A percentile compares a stretch with the other conserved stretches of the same genome.
Evolutionary conservation across 2,888 invertebrate genomes (phyloP).

Genomic region (Parnassius orleans): DNA sequence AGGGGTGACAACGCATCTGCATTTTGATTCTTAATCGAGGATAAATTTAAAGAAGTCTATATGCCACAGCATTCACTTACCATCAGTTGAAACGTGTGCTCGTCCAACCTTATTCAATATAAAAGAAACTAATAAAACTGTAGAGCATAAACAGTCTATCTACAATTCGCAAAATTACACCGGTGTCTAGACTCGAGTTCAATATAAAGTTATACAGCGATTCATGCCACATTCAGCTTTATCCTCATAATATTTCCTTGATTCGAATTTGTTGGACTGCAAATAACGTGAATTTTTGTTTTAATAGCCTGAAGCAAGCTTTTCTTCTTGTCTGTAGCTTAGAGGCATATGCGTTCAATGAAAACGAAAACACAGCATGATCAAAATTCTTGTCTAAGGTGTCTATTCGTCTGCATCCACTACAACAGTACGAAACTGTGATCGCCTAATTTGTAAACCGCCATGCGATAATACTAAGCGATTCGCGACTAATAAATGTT

Average conservation of each 20-base stretch:
- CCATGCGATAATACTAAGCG: slow-evolving; percentile 41
- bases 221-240: slow-evolving; percentile 25
- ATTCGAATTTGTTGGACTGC: slow-evolving; percentile 26
- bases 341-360: slow-evolving; percentile 1
- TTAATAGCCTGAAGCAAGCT: slow-evolving; percentile 18
- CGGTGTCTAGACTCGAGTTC: slow-evolving; percentile 27
- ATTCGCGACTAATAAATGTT: slow-evolving; percentile 44
- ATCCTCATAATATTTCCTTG: slow-evolving; percentile 26
- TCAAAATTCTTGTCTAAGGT: neutral
- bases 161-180: slow-evolving; percentile 14
- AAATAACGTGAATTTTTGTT: slow-evolving; percentile 23
- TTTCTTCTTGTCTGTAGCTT: slow-evolving; percentile 13
- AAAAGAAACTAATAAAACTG: slow-evolving; percentile 7
- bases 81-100: too few species aligned
- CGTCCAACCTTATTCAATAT: too few species aligned
- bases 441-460: slow-evolving; percentile 34
- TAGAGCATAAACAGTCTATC: slow-evolving; percentile 3
- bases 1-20: too few species aligned
- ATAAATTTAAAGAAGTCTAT: too few species aligned
- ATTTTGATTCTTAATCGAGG: too few species aligned
- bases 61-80: too few species aligned
- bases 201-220: slow-evolving; percentile 27
- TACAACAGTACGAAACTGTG: slow-evolving; percentile 10
- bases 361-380: slow-evolving; percentile 2
- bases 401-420: slow-evolving; percentile 13